Evolutionary conservation across 2,113 vertebrate genomes (phyloP).

Genomic region (Gallinago jamesoni): DNA sequence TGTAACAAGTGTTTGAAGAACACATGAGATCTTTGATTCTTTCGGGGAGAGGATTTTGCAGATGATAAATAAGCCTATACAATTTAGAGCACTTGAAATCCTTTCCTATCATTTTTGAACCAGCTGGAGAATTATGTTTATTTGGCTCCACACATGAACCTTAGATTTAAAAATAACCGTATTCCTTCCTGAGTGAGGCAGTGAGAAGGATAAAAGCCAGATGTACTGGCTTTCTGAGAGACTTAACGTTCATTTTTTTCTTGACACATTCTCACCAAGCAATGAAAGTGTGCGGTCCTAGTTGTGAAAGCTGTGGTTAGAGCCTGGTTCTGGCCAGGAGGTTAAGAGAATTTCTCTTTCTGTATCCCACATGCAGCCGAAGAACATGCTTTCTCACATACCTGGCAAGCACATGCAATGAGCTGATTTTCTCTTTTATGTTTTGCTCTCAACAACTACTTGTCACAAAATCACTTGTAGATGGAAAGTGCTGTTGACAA

Average conservation of each 20-base stretch:
- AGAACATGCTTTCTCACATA: neutral
- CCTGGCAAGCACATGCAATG: neutral
- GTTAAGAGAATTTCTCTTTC: neutral
- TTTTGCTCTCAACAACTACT: neutral
- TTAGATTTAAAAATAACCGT: slow-evolving; percentile 46
- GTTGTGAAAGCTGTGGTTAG: neutral
- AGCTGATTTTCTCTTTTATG: neutral
- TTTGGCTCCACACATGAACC: neutral
- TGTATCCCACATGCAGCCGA: neutral
- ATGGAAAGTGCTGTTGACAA: neutral
- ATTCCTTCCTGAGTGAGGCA: neutral
- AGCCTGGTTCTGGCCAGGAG: neutral
- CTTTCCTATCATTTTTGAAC: neutral
- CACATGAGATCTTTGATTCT: neutral
- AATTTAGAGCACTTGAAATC: neutral
- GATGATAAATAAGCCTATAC: neutral
- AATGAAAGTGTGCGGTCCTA: neutral
- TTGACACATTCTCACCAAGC: slow-evolving; percentile 40
- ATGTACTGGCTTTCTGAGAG: neutral
- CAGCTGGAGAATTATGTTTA: neutral
- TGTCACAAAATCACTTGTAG: neutral
- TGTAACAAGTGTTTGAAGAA: neutral
- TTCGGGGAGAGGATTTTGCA: neutral
- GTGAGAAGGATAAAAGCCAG: slow-evolving; percentile 55
- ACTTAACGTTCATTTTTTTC: neutral